Evolutionary conservation across 2,888 invertebrate species (phyloP), one percentile per base, ranked within the genome.

Genomic region (Dromius quadrimaculatus): DNA sequence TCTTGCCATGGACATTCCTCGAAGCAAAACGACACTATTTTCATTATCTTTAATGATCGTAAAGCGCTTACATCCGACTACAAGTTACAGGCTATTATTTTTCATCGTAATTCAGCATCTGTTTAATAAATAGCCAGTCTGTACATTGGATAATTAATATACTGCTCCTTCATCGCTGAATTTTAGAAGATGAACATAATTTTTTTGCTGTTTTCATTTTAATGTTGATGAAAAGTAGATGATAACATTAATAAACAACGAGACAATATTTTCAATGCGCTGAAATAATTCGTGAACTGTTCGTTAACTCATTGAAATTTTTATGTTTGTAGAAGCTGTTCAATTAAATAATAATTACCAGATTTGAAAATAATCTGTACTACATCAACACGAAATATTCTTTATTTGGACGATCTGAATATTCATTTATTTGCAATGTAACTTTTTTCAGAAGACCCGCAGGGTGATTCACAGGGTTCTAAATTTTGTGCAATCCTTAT

Each of bases 341-440:
- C n/a, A n/a, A n/a, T n/a, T n/a, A n/a, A n/a, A n/a, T n/a, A n/a
- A n/a, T n/a, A n/a, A n/a, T n/a, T n/a, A n/a, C n/a, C n/a, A n/a
- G n/a, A n/a, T n/a, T n/a, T n/a, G n/a, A n/a, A n/a, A n/a, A n/a
- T n/a, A n/a, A n/a, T n/a, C n/a, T n/a, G n/a, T n/a, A n/a, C n/a
- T n/a, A n/a, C n/a, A n/a, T n/a, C n/a, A n/a, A n/a, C n/a, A n/a
- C n/a, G n/a, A n/a, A n/a, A n/a, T n/a, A n/a, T n/a, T n/a, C n/a
- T 57, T 41, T 23, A 28, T 62, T 62, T 62, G 11, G 62, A 43
- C 17, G 3, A 28, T 43, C 20, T 62, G 62, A 62, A 62, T 62
- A 62, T 62, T 62, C 62, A 62, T 62, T 43, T 28, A 62, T 62
- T 62, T 62, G 62, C 28, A 43, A 43, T 62, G 20, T 22, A 43